phyloP scores from a whole-genome alignment of 1,140 invertebrate species.

The Callitettix versicolor region DNA sequence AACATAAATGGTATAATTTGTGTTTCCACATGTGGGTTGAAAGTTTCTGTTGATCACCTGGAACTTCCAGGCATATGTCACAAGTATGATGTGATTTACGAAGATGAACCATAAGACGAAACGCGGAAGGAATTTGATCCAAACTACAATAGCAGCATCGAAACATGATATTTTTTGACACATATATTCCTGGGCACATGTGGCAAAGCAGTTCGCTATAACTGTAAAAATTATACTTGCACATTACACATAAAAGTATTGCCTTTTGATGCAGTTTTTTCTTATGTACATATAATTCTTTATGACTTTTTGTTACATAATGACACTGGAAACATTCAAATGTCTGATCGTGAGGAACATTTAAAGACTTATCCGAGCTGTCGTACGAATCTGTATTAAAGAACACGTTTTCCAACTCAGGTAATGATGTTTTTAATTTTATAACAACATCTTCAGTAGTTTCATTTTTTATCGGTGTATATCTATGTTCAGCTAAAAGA shows the following conservation, averaged over 20 bases:
- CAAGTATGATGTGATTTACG: conserved; percentile 70
- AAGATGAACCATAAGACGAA: conserved; percentile 75
- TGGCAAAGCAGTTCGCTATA: conserved; percentile 77
- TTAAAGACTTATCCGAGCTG: conserved; percentile 42
- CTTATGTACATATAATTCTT: conserved; percentile 74
- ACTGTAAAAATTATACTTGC: conserved; percentile 71
- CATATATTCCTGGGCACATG: conserved; percentile 65
- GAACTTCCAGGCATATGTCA: conserved; percentile 72
- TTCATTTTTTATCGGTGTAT: conserved; percentile 56
- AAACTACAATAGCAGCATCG: conserved; percentile 64
- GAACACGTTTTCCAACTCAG: conserved; percentile 46
- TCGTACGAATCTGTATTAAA: conserved; percentile 62
- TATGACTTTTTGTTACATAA: conserved; percentile 59
- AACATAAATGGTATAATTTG: conserved; percentile 73
- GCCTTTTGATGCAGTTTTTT: conserved; percentile 73
- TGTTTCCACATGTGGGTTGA: conserved; percentile 83
- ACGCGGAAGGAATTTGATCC: conserved; percentile 65
- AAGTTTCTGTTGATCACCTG: conserved; percentile 60
- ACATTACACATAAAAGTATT: conserved; percentile 70
- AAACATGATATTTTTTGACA: conserved; percentile 46
- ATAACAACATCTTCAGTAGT: conserved; percentile 54
- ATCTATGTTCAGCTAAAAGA: conserved; percentile 63
- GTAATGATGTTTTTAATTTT: conserved; percentile 51
- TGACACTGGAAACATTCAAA: conserved; percentile 79
- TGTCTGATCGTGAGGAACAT: conserved; percentile 38